A percentile compares a stretch with the other conserved stretches of the same genome.
Evolutionary conservation across 2,888 invertebrate species (phyloP).

Genomic region (Fragum fragum): DNA sequence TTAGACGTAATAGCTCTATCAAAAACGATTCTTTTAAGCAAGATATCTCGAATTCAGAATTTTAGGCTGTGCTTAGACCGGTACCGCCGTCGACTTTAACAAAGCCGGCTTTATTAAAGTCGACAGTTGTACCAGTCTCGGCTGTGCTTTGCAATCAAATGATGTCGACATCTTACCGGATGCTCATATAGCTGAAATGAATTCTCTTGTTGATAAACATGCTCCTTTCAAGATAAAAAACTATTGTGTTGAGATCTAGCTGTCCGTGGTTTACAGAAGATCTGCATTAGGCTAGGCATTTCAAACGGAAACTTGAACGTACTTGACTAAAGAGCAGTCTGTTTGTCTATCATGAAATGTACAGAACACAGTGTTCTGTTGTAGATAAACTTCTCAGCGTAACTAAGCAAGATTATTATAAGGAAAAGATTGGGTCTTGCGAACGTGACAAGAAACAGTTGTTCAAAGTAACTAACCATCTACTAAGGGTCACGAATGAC

Average conservation of each 20-base stretch:
- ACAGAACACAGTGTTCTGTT: conserved; percentile 45
- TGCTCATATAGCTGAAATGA: conserved; percentile 14
- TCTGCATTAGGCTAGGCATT: conserved; percentile 51
- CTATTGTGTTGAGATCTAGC: conserved; percentile 40
- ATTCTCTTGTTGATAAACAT: conserved; percentile 40
- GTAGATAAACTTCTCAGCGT: conserved; percentile 47
- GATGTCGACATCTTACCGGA: conserved; percentile 27
- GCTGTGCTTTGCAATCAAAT: conserved; percentile 7
- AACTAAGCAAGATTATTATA: conserved; percentile 40
- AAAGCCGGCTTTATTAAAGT: too few species aligned
- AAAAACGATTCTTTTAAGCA: conserved; percentile 38
- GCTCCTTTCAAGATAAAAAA: too few species aligned
- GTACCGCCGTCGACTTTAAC: too few species aligned
- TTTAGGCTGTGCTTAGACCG: too few species aligned
- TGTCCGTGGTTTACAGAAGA: conserved; percentile 57
- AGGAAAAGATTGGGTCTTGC: conserved; percentile 50
- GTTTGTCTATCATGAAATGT: conserved; percentile 51
- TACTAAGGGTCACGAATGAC: conserved; percentile 52
- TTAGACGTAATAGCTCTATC: conserved; percentile 38
- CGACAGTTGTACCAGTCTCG: too few species aligned
- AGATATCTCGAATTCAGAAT: conserved; percentile 19
- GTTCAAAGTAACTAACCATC: conserved; percentile 40
- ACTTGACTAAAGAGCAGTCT: conserved; percentile 51
- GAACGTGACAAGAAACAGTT: conserved; percentile 44
- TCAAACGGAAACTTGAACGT: conserved; percentile 53